These are phyloP conservation scores for Ectropis crepuscularia DNA, from an alignment of 2,888 invertebrate genomes.

Conservation along the genomic window DNA sequence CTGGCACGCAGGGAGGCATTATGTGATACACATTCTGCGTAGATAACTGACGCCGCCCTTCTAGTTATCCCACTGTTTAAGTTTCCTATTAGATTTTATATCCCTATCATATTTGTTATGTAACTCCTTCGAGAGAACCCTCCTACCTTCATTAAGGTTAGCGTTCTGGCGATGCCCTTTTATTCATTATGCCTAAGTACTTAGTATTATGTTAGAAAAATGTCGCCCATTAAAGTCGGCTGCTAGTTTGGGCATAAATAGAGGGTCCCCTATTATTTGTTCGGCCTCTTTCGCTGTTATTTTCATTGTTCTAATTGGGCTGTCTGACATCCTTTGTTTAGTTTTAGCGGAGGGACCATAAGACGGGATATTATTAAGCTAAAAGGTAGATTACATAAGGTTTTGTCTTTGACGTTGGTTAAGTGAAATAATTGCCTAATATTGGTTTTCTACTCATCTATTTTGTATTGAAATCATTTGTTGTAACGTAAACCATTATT, in stretches of 20 bases:
- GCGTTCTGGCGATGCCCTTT: slow-evolving; percentile 56
- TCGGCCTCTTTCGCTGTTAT: slow-evolving; percentile 44
- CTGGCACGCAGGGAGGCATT: slow-evolving; percentile 46
- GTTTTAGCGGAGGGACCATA: slow-evolving; percentile 34
- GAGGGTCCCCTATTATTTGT: slow-evolving; percentile 46
- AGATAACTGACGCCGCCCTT: slow-evolving; percentile 53
- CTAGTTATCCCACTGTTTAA: slow-evolving; percentile 55
- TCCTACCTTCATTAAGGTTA: slow-evolving; percentile 70
- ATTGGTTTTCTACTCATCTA: background rate
- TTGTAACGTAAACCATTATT: background rate
- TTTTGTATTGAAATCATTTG: background rate
- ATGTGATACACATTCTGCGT: slow-evolving; percentile 45
- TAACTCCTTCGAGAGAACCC: slow-evolving; percentile 66
- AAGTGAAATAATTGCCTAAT: background rate
- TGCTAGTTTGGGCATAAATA: slow-evolving; percentile 63
- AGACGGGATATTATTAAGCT: slow-evolving; percentile 36
- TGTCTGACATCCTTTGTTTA: slow-evolving; percentile 42
- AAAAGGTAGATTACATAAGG: slow-evolving; percentile 15
- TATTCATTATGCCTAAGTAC: slow-evolving; percentile 74
- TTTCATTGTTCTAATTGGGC: slow-evolving; percentile 46
- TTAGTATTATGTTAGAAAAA: slow-evolving; percentile 68
- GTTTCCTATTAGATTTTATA: slow-evolving; percentile 78
- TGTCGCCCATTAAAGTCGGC: slow-evolving; percentile 61
- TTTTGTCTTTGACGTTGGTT: slow-evolving; percentile 12
- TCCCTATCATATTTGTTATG: slow-evolving; percentile 70